Percentiles rank a stretch among this genome's conserved stretches.
phyloP scores from a whole-genome alignment of 2,797 vertebrate genomes.

The Muscicapa striata region DNA sequence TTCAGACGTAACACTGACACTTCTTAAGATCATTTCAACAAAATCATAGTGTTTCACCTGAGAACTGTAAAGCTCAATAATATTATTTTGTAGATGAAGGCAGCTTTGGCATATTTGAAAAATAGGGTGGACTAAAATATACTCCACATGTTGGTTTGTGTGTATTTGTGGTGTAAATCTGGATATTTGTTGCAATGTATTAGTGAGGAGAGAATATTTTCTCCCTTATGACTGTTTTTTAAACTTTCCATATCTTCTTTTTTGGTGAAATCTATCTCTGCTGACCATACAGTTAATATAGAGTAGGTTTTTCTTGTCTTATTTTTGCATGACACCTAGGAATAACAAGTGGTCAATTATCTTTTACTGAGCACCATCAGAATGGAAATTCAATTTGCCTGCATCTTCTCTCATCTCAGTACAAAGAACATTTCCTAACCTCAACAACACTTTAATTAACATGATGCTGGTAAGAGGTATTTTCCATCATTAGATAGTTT shows the following conservation, averaged over 20 bases:
- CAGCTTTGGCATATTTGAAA: neutral
- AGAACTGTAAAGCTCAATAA: neutral
- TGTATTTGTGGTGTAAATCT: neutral
- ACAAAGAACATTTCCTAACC: constrained; percentile 10
- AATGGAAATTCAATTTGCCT: constrained; percentile 38
- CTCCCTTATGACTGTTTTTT: neutral
- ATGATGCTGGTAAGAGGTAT: neutral
- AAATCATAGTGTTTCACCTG: neutral
- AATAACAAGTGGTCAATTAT: constrained; percentile 42
- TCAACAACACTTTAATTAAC: constrained; percentile 25
- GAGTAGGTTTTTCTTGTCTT: neutral
- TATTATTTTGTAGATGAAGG: neutral
- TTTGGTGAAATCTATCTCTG: neutral
- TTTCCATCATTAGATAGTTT: constrained; percentile 7
- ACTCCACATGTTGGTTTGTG: neutral
- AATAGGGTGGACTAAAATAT: neutral
- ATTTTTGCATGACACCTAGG: neutral
- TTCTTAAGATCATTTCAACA: neutral
- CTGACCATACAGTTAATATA: neutral
- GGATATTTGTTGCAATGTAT: neutral
- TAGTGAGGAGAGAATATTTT: neutral
- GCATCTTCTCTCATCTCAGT: neutral
- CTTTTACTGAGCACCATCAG: neutral
- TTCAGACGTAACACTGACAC: neutral
- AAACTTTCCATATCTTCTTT: neutral